Evolutionary conservation across 2,113 vertebrate genomes (phyloP).

Genomic region (Rhinoptilus africanus): DNA sequence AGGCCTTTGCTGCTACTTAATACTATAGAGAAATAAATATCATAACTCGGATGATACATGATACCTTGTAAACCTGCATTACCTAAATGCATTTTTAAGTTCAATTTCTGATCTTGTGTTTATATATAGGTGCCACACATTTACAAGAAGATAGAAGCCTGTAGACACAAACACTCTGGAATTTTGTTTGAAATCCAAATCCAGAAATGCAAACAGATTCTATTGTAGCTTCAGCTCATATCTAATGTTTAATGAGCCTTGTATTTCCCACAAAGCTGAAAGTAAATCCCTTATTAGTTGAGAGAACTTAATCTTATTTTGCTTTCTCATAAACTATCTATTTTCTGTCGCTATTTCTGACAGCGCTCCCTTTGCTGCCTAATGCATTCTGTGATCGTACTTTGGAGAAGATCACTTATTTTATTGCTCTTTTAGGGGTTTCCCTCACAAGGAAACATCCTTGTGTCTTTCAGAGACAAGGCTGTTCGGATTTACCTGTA

Average conservation of each 20-base stretch:
- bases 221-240: not conserved
- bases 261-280: not conserved
- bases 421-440: not conserved
- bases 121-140: not conserved
- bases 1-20: not conserved
- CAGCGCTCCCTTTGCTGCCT: not conserved
- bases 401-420: not conserved
- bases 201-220: not conserved
- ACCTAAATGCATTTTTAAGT: not conserved
- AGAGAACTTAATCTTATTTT: not conserved
- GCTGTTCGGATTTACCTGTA: not conserved
- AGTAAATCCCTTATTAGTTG: not conserved
- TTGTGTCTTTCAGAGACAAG: not conserved
- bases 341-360: not conserved
- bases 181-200: not conserved
- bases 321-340: not conserved
- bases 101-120: not conserved
- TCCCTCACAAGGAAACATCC: not conserved
- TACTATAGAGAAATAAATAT: not conserved
- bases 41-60: not conserved
- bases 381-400: not conserved
- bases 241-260: not conserved
- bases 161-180: not conserved
- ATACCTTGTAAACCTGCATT: not conserved
- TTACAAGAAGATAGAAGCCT: not conserved